Conservation (phyloP, 2,113 vertebrate genomes). For the Falcunculus frontatus region DNA sequence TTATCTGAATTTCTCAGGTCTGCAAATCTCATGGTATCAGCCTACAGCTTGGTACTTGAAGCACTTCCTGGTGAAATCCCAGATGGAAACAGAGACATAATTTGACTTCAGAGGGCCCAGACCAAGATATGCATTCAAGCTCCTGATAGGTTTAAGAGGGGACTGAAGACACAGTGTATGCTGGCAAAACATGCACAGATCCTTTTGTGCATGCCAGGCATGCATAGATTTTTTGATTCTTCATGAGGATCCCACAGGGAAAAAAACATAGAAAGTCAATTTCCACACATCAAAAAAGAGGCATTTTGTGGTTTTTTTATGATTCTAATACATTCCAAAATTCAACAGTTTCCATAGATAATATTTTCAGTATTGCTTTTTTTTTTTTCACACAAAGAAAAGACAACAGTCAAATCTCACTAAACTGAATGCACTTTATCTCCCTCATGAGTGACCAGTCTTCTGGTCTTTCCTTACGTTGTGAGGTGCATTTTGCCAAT, state of each 20-base stretch:
- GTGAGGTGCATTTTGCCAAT: background rate
- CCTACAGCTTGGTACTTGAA: slow-evolving; percentile 21
- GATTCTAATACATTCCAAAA: background rate
- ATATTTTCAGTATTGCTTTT: background rate
- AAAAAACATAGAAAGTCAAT: background rate
- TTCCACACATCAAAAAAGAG: background rate
- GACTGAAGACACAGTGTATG: background rate
- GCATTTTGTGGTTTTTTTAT: background rate
- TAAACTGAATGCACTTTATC: background rate
- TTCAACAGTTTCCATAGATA: background rate
- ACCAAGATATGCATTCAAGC: background rate
- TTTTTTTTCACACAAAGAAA: background rate
- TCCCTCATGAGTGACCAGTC: background rate
- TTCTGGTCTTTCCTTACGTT: background rate
- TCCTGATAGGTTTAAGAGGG: background rate
- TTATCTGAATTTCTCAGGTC: slow-evolving; percentile 57
- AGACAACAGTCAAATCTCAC: background rate
- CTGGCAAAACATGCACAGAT: background rate
- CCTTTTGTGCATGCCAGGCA: background rate
- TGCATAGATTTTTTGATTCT: background rate
- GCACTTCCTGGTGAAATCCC: slow-evolving; percentile 12
- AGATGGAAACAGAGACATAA: background rate
- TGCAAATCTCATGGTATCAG: slow-evolving; percentile 44
- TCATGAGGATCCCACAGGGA: background rate
- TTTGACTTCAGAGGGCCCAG: slow-evolving; percentile 2